These are phyloP conservation scores for Macrosiphum euphorbiae DNA, from an alignment of 2,888 invertebrate species.

Conservation along the genomic window DNA sequence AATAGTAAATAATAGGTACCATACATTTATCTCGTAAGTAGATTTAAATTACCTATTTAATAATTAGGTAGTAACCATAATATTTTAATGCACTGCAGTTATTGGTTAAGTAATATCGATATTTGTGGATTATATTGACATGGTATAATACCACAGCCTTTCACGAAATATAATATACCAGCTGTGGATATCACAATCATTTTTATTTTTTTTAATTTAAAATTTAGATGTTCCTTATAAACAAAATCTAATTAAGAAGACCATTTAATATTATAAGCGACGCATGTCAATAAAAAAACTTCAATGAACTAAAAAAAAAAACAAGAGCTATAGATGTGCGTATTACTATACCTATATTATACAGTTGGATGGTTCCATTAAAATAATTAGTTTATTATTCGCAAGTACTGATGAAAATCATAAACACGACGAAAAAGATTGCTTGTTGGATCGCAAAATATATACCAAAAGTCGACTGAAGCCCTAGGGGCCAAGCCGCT, in stretches of 20 bases:
- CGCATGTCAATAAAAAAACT: not conserved
- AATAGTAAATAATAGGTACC: not conserved
- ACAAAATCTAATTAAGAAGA: not conserved
- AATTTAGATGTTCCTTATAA: not conserved
- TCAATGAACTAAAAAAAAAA: not conserved
- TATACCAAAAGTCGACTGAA: not conserved
- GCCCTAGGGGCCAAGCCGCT: not conserved
- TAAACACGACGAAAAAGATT: not conserved
- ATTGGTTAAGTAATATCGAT: not conserved
- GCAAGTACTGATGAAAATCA: not conserved
- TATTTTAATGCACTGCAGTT: not conserved
- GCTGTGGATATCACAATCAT: not conserved
- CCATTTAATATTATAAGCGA: not conserved
- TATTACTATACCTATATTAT: not conserved
- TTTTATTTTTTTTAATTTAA: not conserved
- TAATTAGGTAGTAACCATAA: not conserved
- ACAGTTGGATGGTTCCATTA: not conserved
- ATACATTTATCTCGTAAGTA: not conserved
- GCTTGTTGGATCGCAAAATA: not conserved
- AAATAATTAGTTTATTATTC: not conserved
- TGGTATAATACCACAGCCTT: not conserved
- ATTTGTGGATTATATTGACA: not conserved
- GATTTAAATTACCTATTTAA: not conserved
- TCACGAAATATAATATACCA: not conserved
- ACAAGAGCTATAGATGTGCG: not conserved